phyloP scores from a whole-genome alignment of 2,113 vertebrate species.

The Parotia lawesii region DNA sequence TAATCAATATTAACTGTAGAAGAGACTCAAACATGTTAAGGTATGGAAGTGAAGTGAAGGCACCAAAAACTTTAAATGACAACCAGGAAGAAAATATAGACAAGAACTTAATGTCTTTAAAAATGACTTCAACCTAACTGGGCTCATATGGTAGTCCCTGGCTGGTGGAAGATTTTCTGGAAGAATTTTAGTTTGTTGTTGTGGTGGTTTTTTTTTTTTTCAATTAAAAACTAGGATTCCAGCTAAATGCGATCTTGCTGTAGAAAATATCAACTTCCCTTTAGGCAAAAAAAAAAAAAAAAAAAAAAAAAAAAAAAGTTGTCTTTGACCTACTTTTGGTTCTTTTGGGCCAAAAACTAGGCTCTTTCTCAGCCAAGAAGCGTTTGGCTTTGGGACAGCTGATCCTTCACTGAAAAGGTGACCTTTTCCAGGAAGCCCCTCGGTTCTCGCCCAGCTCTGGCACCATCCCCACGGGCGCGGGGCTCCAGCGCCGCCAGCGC shows the following conservation, averaged over 20 bases:
- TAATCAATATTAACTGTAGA: constrained; percentile 52
- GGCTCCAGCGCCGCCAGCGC: neutral
- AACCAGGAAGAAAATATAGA: constrained; percentile 67
- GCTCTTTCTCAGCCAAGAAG: constrained; percentile 36
- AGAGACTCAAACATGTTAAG: constrained; percentile 67
- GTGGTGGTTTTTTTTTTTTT: neutral
- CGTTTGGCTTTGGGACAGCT: neutral
- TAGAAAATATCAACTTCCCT: constrained; percentile 30
- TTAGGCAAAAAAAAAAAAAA: neutral
- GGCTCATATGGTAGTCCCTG: constrained; percentile 33
- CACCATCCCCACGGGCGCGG: neutral
- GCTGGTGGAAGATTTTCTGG: constrained; percentile 51
- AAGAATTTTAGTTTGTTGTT: neutral
- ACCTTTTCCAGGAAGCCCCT: constrained; percentile 18
- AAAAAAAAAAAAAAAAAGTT: neutral
- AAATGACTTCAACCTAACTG: constrained; percentile 62
- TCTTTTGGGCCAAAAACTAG: constrained; percentile 43
- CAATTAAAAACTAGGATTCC: constrained; percentile 35
- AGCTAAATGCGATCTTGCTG: constrained; percentile 42
- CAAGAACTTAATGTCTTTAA: constrained; percentile 59
- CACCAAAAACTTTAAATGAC: constrained; percentile 66
- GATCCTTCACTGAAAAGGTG: constrained; percentile 43
- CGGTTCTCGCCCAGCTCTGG: neutral
- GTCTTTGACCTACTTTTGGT: constrained; percentile 38
- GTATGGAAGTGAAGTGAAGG: constrained; percentile 67